Percentiles rank a stretch among this genome's conserved stretches.
Conservation (phyloP, 2,888 invertebrate species). For the Seira ritae region DNA sequence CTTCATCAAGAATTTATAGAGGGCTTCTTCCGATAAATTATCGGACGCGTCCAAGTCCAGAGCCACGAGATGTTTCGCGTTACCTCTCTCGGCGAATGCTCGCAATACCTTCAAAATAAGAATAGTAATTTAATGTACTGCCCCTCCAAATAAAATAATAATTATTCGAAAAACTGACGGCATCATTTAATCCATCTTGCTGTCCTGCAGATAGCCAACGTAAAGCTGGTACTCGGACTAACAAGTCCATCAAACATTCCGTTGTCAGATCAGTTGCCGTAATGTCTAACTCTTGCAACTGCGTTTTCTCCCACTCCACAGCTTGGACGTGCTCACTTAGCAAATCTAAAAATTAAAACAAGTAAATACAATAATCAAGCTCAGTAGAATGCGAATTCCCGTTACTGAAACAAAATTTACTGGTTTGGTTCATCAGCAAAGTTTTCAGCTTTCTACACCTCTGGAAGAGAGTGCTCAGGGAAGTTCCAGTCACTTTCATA, state of each 20-base stretch:
- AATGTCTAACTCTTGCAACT: conserved; percentile 95
- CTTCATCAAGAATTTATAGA: conserved; percentile 93
- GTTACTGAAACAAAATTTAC: conserved; percentile 82
- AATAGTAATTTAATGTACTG: not conserved
- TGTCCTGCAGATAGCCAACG: conserved; percentile 96
- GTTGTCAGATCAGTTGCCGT: conserved; percentile 97
- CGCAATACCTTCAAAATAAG: conserved; percentile 82
- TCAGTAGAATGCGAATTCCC: too few species aligned
- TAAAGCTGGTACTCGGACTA: conserved; percentile 89
- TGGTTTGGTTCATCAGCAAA: conserved; percentile 97
- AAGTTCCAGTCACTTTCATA: conserved; percentile 96
- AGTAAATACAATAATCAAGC: too few species aligned
- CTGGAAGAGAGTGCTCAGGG: conserved; percentile 94
- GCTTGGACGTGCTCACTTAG: conserved; percentile 95
- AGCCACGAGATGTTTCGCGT: conserved; percentile 85
- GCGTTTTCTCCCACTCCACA: conserved; percentile 98
- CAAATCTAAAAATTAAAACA: conserved; percentile 83
- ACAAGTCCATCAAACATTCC: conserved; percentile 94
- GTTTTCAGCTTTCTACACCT: conserved; percentile 94
- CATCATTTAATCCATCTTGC: conserved; percentile 97
- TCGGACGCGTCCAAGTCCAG: conserved; percentile 97
- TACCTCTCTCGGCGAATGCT: conserved; percentile 91
- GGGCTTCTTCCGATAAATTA: conserved; percentile 93
- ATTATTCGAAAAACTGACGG: conserved; percentile 77
- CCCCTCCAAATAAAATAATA: not conserved